These are phyloP conservation scores for Crocuta crocuta DNA, from an alignment of 2,113 vertebrate genomes.

Conservation along the genomic window DNA sequence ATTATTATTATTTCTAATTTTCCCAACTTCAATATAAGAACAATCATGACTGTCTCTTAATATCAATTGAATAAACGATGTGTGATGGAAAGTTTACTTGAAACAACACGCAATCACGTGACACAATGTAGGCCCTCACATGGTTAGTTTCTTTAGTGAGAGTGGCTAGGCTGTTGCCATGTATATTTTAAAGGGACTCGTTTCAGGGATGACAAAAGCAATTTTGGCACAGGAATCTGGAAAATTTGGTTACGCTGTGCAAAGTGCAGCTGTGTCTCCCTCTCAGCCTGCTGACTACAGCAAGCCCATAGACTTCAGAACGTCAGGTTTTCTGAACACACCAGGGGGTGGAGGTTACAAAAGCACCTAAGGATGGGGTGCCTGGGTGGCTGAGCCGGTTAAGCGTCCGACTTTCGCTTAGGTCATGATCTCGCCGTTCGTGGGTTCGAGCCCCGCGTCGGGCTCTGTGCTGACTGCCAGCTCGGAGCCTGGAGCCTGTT, in stretches of 20 bases:
- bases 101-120: background rate
- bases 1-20: background rate
- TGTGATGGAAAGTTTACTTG: background rate
- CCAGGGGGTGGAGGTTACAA: background rate
- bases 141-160: background rate
- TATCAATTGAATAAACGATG: background rate
- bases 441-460: no score
- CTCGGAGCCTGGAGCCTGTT: no score
- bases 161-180: background rate
- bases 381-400: no score
- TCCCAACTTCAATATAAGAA: background rate
- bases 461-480: no score
- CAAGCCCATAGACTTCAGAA: background rate
- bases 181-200: background rate
- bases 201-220: background rate
- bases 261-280: background rate
- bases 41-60: background rate
- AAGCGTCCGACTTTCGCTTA: no score
- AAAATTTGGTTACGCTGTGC: background rate
- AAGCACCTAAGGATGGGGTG: background rate
- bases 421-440: no score
- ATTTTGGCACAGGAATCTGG: background rate
- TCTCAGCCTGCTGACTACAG: background rate
- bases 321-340: background rate
- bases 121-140: background rate